Evolutionary conservation across 2,888 invertebrate species (phyloP), one percentile per base, ranked within the genome.

Genomic region (Agonopterix arenella): DNA sequence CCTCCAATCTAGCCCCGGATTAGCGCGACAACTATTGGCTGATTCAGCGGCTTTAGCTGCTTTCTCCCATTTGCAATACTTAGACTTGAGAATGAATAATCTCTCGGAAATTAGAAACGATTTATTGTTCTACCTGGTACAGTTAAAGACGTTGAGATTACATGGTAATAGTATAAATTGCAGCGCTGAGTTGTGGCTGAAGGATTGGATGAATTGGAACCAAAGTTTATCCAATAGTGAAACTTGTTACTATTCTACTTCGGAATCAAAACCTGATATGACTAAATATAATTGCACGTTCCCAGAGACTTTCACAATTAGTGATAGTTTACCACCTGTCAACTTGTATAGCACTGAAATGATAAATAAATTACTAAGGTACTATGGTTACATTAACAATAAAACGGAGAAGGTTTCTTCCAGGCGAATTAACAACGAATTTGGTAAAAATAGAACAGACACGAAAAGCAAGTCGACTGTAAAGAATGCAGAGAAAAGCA

Each of bases 151-250:
- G 13, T 76, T 96, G 46, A 90, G 93, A 60, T 74, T 96, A 51
- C 90, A 91, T 50, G 93, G 93, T 4, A 96, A 96, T 73, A 89
- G 90, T 18, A 91, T 95, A 79, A 92, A 93, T 66, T 96, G 96
- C 73, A 91, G 89, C 45, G 89, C 91, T 36, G 85, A 93, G 53
- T 77, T 91, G 55, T 93, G 93, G 93, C 68, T 93, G 1, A 92
- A 91, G 36, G 90, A 91, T 53, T 95, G 95, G 95, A 90, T 95
- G 83, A 88, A 75, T 62, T 84, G 80, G 72, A 89, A 89, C 62
- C 81, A 80, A 59, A 84, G 74, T 52, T 64, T 77, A 47, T 73
- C 76, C 36, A 75, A 68, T 50, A 74, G 70, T 9, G 89, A 89
- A 67, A 79, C 80, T 37, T 89, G 89, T 61, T 89, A 89, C 60